Evolutionary conservation across 1,140 invertebrate species (phyloP).

Genomic region (Atopsyche davidsoni): DNA sequence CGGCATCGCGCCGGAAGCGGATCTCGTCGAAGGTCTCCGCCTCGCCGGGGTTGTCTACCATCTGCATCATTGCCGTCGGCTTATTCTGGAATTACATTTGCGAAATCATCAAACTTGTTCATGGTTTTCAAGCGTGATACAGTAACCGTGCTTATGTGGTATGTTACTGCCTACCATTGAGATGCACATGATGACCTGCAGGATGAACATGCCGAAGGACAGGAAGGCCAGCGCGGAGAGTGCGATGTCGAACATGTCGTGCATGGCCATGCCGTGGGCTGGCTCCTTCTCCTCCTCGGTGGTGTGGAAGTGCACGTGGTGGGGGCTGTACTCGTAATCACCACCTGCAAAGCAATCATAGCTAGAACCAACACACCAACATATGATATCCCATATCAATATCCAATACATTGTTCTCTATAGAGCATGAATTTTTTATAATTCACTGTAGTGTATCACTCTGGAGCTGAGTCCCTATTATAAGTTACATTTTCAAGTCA

Average conservation of each 20-base stretch:
- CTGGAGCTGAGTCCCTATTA: too few relatives aligned
- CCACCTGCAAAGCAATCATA: slow-evolving; percentile 13
- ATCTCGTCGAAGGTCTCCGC: slow-evolving; percentile 16
- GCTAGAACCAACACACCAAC: background rate
- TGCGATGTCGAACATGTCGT: slow-evolving; percentile 70
- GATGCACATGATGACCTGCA: slow-evolving; percentile 69
- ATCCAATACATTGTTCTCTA: background rate
- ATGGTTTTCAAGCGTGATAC: background rate
- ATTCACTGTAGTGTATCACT: too few relatives aligned
- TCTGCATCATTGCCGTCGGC: slow-evolving; percentile 22
- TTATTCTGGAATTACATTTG: slow-evolving; percentile 22
- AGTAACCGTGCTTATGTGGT: background rate
- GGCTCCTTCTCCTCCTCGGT: slow-evolving; percentile 12
- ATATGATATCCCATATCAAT: slow-evolving; percentile 6
- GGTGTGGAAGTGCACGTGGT: slow-evolving; percentile 16
- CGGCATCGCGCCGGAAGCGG: slow-evolving; percentile 16
- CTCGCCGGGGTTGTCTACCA: slow-evolving; percentile 7
- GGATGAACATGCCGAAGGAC: slow-evolving; percentile 70
- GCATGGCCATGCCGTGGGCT: slow-evolving; percentile 54
- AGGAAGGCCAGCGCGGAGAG: slow-evolving; percentile 70
- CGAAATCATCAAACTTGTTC: background rate
- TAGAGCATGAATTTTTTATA: too few relatives aligned
- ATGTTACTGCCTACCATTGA: slow-evolving; percentile 46
- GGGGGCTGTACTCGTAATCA: slow-evolving; percentile 21
- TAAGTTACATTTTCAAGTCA: too few relatives aligned